phyloP scores from a whole-genome alignment of 1,140 invertebrate species.

The Drosophila ambigua region DNA sequence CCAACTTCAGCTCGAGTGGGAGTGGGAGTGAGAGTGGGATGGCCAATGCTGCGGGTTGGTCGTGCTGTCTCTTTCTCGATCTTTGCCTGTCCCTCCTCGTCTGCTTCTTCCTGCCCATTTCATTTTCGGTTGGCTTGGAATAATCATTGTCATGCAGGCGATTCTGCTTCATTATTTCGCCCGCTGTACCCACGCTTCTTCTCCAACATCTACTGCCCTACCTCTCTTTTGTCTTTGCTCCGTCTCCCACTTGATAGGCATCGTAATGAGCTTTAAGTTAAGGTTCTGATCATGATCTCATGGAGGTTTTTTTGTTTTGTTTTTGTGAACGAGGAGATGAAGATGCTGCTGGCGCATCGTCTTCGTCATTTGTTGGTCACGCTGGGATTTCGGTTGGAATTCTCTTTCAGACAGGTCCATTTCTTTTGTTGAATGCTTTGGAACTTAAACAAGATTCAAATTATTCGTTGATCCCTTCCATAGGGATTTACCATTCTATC shows the following conservation, averaged over 20 bases:
- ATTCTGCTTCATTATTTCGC: slow-evolving; percentile 75
- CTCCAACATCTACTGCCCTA: neutral
- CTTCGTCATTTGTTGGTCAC: slow-evolving; percentile 72
- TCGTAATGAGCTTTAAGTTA: slow-evolving; percentile 70
- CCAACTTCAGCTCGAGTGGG: slow-evolving; percentile 32
- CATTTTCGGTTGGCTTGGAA: slow-evolving; percentile 20
- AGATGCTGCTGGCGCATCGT: slow-evolving; percentile 69
- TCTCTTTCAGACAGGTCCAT: slow-evolving; percentile 3
- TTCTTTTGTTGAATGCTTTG: neutral
- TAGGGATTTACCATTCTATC: too few species aligned
- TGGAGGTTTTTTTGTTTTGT: slow-evolving; percentile 45
- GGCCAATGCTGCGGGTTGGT: slow-evolving; percentile 44
- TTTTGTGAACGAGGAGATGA: slow-evolving; percentile 58
- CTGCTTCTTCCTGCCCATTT: neutral
- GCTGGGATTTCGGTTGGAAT: slow-evolving; percentile 52
- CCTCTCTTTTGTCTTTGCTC: neutral
- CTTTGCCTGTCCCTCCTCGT: slow-evolving; percentile 2
- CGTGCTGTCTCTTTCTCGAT: slow-evolving; percentile 19
- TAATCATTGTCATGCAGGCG: slow-evolving; percentile 76
- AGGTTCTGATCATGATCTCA: slow-evolving; percentile 66
- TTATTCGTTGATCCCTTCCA: too few species aligned
- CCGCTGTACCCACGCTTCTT: slow-evolving; percentile 64
- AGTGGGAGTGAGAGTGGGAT: slow-evolving; percentile 41
- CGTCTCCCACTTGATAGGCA: slow-evolving; percentile 57
- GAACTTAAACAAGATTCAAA: neutral